phyloP scores from a whole-genome alignment of 2,888 invertebrate species.

The Flabesymbios commensalis region DNA sequence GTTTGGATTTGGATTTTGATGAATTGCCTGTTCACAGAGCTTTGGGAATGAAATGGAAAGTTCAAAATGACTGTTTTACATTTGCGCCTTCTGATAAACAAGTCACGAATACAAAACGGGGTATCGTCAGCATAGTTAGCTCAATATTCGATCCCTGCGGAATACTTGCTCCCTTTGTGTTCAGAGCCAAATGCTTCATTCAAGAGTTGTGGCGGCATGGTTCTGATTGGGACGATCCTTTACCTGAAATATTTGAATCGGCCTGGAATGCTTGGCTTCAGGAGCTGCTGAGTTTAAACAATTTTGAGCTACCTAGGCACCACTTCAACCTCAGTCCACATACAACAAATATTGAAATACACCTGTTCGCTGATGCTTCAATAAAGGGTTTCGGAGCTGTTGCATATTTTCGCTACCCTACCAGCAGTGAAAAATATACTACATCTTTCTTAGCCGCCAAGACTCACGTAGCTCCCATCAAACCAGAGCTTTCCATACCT shows the following conservation, averaged over 20 bases:
- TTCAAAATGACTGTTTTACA: conserved; percentile 32
- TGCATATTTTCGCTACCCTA: background rate
- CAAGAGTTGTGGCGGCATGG: conserved; percentile 27
- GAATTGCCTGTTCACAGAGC: background rate
- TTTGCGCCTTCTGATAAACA: conserved; percentile 28
- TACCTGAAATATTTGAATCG: conserved; percentile 6
- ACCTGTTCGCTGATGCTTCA: conserved; percentile 15
- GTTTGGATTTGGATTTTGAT: background rate
- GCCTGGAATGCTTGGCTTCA: conserved; percentile 4
- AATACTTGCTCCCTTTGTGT: conserved; percentile 32
- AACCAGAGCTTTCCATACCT: conserved; percentile 31
- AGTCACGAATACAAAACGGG: conserved; percentile 30
- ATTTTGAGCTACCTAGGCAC: background rate
- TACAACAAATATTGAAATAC: no score
- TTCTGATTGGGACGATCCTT: conserved; percentile 29
- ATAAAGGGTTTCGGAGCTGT: conserved; percentile 10
- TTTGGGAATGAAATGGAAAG: conserved; percentile 33
- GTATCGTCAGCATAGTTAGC: conserved; percentile 32
- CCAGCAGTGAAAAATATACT: background rate
- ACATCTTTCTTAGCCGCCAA: conserved; percentile 16
- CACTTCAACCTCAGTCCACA: conserved; percentile 4
- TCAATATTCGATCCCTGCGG: conserved; percentile 38
- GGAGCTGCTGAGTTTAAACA: background rate
- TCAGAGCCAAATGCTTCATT: conserved; percentile 29
- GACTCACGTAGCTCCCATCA: conserved; percentile 31